These are phyloP conservation scores for Crocodylus rhombifer DNA, from an alignment of 2,797 vertebrate species.

Conservation along the genomic window DNA sequence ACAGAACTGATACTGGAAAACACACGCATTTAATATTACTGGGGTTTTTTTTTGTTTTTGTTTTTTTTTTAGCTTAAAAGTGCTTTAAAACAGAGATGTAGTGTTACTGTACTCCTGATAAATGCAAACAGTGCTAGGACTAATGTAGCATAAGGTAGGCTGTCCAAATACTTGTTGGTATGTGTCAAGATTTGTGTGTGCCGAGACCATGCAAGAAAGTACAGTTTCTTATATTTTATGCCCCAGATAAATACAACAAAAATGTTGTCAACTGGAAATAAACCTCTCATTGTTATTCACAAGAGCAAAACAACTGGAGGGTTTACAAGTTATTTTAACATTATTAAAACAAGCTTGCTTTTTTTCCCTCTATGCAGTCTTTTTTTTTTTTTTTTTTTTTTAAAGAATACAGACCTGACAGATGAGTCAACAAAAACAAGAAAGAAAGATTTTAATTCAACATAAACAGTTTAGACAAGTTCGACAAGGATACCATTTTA, in stretches of 20 bases:
- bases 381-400: background rate
- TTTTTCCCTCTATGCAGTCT: background rate
- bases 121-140: background rate
- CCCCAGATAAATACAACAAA: background rate
- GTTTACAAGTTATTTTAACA: background rate
- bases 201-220: background rate
- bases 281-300: background rate
- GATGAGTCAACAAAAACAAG: constrained; percentile 45
- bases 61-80: background rate
- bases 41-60: background rate
- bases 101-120: background rate
- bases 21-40: background rate
- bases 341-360: background rate
- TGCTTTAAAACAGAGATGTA: background rate
- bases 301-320: background rate
- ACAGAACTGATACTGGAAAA: background rate
- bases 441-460: background rate
- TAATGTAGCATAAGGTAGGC: background rate
- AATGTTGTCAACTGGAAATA: background rate
- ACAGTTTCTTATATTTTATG: background rate
- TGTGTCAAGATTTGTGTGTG: background rate
- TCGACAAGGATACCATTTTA: constrained; percentile 9
- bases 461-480: background rate
- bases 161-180: background rate
- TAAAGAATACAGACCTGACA: constrained; percentile 19